These are phyloP conservation scores for Papilio gigon DNA, from an alignment of 2,888 invertebrate genomes.

Conservation along the genomic window DNA sequence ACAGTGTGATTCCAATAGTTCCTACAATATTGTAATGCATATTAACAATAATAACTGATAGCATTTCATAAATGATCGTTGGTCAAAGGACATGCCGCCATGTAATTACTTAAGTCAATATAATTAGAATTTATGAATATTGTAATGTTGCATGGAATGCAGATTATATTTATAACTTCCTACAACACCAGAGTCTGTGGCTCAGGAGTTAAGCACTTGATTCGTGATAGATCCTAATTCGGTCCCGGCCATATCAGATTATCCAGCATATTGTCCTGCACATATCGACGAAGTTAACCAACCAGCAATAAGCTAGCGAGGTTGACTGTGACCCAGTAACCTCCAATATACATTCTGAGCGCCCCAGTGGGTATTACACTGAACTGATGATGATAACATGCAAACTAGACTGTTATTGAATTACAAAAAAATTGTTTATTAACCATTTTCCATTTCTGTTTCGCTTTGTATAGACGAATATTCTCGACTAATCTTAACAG, in stretches of 20 bases:
- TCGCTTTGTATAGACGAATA: neutral
- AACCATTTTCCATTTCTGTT: neutral
- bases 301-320: too few relatives aligned
- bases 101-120: slow-evolving; percentile 16
- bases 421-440: neutral
- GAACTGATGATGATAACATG: too few relatives aligned
- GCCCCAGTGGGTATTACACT: too few relatives aligned
- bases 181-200: too few relatives aligned
- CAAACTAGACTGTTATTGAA: too few relatives aligned
- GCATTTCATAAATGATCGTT: slow-evolving; percentile 2
- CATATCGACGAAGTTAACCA: too few relatives aligned
- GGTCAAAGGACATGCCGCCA: slow-evolving; percentile 30
- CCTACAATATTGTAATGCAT: slow-evolving; percentile 35
- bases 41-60: slow-evolving; percentile 22
- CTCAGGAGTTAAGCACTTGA: too few relatives aligned
- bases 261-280: too few relatives aligned
- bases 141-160: neutral
- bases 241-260: too few relatives aligned
- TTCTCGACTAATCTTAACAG: slow-evolving; percentile 10
- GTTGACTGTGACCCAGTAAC: too few relatives aligned
- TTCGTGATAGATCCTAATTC: too few relatives aligned
- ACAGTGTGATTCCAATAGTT: slow-evolving; percentile 7
- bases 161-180: neutral
- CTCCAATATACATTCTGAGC: too few relatives aligned
- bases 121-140: slow-evolving; percentile 17